Evolutionary conservation across 2,113 vertebrate genomes (phyloP).

Genomic region (Felis catus): DNA sequence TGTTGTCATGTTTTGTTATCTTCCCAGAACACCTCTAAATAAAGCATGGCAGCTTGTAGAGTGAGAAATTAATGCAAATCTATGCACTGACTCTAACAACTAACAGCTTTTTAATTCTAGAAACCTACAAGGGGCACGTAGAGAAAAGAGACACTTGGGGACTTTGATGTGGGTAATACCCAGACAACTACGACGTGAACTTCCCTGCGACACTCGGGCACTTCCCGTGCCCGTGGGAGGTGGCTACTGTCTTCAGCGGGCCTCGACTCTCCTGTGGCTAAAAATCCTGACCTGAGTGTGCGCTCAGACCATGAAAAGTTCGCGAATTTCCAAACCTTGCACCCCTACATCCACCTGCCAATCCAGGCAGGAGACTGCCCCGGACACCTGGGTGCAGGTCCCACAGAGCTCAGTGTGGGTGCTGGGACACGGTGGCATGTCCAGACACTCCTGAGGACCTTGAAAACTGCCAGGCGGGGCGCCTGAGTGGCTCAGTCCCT

Average conservation of each 20-base stretch:
- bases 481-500: too few species aligned
- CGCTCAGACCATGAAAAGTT: too few species aligned
- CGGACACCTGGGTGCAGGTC: too few species aligned
- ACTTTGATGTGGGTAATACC: fast-evolving
- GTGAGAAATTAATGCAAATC: not conserved
- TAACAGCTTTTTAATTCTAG: not conserved
- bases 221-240: fast-evolving
- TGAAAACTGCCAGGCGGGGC: too few species aligned
- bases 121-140: fast-evolving
- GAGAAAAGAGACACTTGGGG: too few species aligned
- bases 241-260: fast-evolving
- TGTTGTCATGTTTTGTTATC: not conserved
- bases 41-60: fast-evolving
- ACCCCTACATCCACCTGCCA: fast-evolving
- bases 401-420: not conserved
- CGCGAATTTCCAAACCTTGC: too few species aligned
- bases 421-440: fast-evolving
- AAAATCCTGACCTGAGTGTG: not conserved
- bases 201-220: fast-evolving
- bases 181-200: fast-evolving
- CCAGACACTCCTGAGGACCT: not conserved
- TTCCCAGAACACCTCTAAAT: not conserved
- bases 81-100: fast-evolving
- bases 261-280: not conserved
- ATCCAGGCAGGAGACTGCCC: not conserved